These are phyloP conservation scores for Carcinoscorpius rotundicauda DNA, from an alignment of 1,140 invertebrate genomes.

Conservation along the genomic window DNA sequence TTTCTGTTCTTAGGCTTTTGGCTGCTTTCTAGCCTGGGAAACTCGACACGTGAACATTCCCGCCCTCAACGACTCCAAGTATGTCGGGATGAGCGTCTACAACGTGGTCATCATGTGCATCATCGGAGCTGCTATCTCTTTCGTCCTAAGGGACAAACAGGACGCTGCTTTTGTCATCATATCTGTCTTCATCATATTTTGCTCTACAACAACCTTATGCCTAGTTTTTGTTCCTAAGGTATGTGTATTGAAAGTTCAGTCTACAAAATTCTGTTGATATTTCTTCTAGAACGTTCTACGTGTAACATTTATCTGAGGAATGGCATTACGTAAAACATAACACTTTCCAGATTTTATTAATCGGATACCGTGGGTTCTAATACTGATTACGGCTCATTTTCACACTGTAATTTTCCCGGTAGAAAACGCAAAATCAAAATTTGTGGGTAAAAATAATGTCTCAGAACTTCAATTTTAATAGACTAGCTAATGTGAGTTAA, in stretches of 20 bases:
- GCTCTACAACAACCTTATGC: slow-evolving; percentile 93
- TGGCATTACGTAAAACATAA: too few relatives aligned
- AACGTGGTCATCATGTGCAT: slow-evolving; percentile 98
- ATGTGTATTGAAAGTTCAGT: slow-evolving; percentile 41
- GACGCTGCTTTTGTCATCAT: slow-evolving; percentile 94
- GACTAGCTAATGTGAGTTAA: too few relatives aligned
- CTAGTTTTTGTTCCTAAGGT: slow-evolving; percentile 98
- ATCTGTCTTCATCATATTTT: slow-evolving; percentile 95
- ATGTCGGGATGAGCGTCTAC: slow-evolving; percentile 76
- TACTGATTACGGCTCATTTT: too few relatives aligned
- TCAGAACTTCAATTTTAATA: too few relatives aligned
- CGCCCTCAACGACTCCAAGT: slow-evolving; percentile 92
- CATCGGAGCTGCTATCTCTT: slow-evolving; percentile 86
- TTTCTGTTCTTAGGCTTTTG: slow-evolving; percentile 66
- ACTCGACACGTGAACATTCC: slow-evolving; percentile 95
- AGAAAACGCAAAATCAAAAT: too few relatives aligned
- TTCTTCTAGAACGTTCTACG: too few relatives aligned
- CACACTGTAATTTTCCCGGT: too few relatives aligned
- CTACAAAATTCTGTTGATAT: too few relatives aligned
- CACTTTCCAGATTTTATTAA: too few relatives aligned
- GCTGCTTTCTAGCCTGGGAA: slow-evolving; percentile 98
- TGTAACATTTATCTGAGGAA: too few relatives aligned
- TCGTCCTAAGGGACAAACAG: slow-evolving; percentile 85
- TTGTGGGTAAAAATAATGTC: too few relatives aligned
- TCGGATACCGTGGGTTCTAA: too few relatives aligned